Base-by-base conservation (phyloP, 2,113 vertebrate genomes). In the Istiophorus platypterus region DNA sequence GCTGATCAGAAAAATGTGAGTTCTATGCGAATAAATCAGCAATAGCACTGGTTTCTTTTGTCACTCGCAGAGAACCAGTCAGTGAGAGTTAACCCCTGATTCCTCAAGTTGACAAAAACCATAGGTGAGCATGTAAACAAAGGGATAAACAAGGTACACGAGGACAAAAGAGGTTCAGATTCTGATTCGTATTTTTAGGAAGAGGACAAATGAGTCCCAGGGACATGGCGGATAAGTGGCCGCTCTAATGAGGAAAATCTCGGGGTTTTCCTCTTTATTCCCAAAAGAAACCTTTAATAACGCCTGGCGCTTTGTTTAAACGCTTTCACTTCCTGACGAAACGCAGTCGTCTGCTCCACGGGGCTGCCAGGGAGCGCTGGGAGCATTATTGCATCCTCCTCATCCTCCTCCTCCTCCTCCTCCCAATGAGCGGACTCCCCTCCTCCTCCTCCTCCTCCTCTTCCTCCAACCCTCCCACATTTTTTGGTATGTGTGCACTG, bases 391-490 rank as follows among this genome's bases (percentile, higher is more conserved):
- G 11, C 52, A 47, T 47, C 12, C 24, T 8, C 73, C 12, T 78
- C 52, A 47, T 47, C 12, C 24, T 8, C 73, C 12, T 78, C 76
- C 39, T 41, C 54, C 7, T 15, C 71, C 41, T 68, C 51, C 66
- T 84, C 83, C 76, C 65, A 66, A 9, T 47, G 22, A 68, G 29
- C 15, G 58, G 62, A 54, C 85, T 78, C 58, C 45, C 61, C 45
- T n/a, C n/a, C n/a, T 8, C 73, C 12, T 78, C 76, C 39, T 41
- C 54, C 7, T 15, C 71, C 41, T 68, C 51, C 66, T 84, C 83
- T 27, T 84, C 63, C 70, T 62, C 52, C 37, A 82, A 74, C 81
- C 91, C 94, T 54, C 94, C 93, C 92, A 93, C 92, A 82, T 80
- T 87, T 87, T 72, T 76, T n/a, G n/a, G 71, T 75, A 63, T 78